Base-by-base conservation (phyloP, 2,113 vertebrate species). In the Gymnorhina tibicen region DNA sequence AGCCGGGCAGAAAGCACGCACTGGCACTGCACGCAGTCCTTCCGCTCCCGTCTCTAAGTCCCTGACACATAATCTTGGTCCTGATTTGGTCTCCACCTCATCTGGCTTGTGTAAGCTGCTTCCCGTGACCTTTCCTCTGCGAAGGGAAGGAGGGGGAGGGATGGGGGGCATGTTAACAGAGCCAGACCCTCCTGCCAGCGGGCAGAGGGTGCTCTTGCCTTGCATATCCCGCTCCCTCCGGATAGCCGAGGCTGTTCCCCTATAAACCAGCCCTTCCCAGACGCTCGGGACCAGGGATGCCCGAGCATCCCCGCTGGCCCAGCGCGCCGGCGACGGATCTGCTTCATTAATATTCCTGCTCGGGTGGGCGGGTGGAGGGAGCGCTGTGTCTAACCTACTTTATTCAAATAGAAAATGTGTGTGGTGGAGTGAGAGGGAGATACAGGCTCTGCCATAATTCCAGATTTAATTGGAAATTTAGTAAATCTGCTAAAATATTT, bases 401-500 rank as follows among this genome's bases (percentile, higher is more conserved):
- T 96, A 96, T 95, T 94, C 93, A 75, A 96, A 93, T 41, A 94
- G 92, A 69, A 96, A 96, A 91, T 39, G 90, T 7, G 93, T 84
- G 87, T 94, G 95, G 50, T 42, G 88, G 73, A 92, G 93, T 88
- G 87, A 94, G 95, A 94, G 96, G 80, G 79, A 96, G 93, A 96
- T 89, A 93, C 64, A 75, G 94, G 92, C 92, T 96, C 88, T 56
- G 91, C 85, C 94, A 18, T 97, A 96, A 97, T 97, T 95, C 97
- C 96, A 85, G 96, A 97, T 98, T 98, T 98, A 98, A 98, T 98
- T 98, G 97, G 98, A 98, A 98, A 98, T 98, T 98, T 97, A 97
- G 98, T 98, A 98, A 98, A 98, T 98, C 98, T 98, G 98, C 98
- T 98, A 98, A 98, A 98, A 98, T 98, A 98, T 98, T 98, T 98